Evolutionary conservation across 2,113 vertebrate genomes (phyloP).

Genomic region (Dromaius novaehollandiae): DNA sequence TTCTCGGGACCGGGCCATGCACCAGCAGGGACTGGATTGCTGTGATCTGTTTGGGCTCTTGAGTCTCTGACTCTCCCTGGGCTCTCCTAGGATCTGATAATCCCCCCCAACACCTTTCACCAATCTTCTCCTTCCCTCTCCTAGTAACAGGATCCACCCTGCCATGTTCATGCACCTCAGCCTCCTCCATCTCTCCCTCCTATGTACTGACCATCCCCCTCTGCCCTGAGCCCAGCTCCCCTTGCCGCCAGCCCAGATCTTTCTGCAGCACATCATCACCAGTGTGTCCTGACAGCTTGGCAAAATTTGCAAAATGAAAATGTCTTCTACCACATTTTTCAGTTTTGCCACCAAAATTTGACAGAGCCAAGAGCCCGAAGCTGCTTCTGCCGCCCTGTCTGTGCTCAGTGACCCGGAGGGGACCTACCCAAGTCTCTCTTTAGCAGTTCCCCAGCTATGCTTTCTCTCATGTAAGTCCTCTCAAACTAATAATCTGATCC

Average conservation of each 20-base stretch:
- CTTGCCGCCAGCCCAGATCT: neutral
- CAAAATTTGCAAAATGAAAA: constrained; percentile 6
- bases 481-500: neutral
- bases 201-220: fast-evolving
- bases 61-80: neutral
- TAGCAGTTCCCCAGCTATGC: neutral
- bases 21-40: neutral
- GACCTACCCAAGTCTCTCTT: neutral
- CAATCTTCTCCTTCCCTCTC: neutral
- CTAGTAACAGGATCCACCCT: neutral
- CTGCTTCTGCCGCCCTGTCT: neutral
- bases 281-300: neutral
- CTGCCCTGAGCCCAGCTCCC: fast-evolving
- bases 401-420: neutral
- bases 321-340: neutral
- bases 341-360: constrained; percentile 20
- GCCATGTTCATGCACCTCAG: neutral
- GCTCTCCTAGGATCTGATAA: neutral
- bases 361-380: constrained; percentile 30
- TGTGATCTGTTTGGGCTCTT: neutral
- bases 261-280: neutral
- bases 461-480: constrained; percentile 16
- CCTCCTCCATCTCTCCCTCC: neutral
- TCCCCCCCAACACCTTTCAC: neutral
- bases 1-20: neutral